Evolutionary conservation across 2,888 invertebrate genomes (phyloP).

Genomic region (Drosophila subquinaria): DNA sequence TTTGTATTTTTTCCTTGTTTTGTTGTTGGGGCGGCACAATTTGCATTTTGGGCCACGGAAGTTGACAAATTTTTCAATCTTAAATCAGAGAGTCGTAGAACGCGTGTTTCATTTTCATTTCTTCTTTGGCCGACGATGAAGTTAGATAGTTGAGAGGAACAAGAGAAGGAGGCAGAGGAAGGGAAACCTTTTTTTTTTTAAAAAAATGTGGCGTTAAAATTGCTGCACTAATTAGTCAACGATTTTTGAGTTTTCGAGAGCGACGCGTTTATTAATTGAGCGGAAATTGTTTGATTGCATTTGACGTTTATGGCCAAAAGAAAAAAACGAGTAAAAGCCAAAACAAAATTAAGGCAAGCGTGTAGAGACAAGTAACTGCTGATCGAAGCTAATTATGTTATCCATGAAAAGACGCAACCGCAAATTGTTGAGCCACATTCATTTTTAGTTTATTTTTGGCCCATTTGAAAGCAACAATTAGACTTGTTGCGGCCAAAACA

Average conservation of each 20-base stretch:
- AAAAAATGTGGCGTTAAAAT: slow-evolving; percentile 47
- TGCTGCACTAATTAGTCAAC: slow-evolving; percentile 71
- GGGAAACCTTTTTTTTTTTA: neutral
- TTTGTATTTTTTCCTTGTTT: slow-evolving; percentile 5
- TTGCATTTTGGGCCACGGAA: slow-evolving; percentile 70
- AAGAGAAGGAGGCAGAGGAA: neutral
- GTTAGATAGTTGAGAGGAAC: neutral
- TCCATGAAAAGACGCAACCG: slow-evolving; percentile 29
- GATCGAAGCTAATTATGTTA: slow-evolving; percentile 53
- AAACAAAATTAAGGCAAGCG: neutral
- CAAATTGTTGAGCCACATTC: slow-evolving; percentile 18
- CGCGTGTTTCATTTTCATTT: slow-evolving; percentile 41
- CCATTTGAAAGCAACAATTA: slow-evolving; percentile 51
- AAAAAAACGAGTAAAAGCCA: neutral
- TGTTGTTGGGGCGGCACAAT: slow-evolving; percentile 25
- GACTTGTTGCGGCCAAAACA: slow-evolving; percentile 44
- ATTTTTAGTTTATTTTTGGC: neutral
- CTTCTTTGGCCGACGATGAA: slow-evolving; percentile 13
- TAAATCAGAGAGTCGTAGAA: slow-evolving; percentile 31
- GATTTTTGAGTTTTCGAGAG: slow-evolving; percentile 20
- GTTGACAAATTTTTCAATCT: slow-evolving; percentile 70
- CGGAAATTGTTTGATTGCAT: slow-evolving; percentile 76
- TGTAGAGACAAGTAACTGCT: slow-evolving; percentile 4
- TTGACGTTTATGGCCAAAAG: slow-evolving; percentile 45
- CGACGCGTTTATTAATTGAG: slow-evolving; percentile 66